phyloP scores from a whole-genome alignment of 2,888 invertebrate genomes.

The Trileptium ribeirensis region DNA sequence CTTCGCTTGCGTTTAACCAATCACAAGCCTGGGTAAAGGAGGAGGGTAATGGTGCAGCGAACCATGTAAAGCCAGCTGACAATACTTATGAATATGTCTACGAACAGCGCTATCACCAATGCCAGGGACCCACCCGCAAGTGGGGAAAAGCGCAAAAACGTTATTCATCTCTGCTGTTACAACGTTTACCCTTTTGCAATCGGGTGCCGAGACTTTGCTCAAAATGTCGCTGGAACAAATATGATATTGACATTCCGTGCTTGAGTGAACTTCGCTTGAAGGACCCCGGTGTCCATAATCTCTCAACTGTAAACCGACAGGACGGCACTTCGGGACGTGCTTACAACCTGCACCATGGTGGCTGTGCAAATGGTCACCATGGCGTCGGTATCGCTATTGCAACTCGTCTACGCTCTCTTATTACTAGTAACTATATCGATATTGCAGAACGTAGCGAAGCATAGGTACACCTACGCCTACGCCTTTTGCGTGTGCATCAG shows the following conservation, averaged over 20 bases:
- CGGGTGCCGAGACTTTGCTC: no score
- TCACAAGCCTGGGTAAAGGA: background rate
- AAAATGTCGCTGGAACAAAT: no score
- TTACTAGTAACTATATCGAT: no score
- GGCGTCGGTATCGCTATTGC: background rate
- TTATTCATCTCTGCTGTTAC: no score
- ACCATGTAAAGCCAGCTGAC: background rate
- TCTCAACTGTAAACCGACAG: background rate
- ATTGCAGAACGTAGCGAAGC: no score
- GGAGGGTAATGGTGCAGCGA: background rate
- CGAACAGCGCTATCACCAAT: background rate
- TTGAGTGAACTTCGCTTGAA: no score
- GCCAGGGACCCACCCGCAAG: background rate
- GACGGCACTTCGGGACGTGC: background rate
- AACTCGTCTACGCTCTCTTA: background rate
- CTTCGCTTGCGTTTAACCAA: no score
- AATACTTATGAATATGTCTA: background rate
- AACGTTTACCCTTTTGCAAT: no score
- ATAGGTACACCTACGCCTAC: no score
- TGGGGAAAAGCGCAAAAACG: background rate
- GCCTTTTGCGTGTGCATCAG: no score
- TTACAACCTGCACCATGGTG: background rate
- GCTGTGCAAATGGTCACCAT: background rate
- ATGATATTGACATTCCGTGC: no score
- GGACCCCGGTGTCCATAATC: background rate